phyloP scores from a whole-genome alignment of 2,113 vertebrate species.

The Indicator indicator region DNA sequence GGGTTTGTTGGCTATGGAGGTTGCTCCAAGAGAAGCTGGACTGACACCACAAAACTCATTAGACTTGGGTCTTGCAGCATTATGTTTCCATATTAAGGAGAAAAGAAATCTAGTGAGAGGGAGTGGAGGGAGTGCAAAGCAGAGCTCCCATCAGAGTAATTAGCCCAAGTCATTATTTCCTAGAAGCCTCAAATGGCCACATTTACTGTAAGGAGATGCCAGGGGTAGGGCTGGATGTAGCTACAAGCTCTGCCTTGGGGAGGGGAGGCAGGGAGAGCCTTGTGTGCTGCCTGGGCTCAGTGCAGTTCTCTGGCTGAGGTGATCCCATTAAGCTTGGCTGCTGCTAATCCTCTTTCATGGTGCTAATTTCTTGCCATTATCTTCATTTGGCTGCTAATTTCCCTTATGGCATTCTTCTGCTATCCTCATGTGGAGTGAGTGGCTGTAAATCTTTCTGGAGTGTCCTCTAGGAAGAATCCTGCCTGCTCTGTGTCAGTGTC shows the following conservation, averaged over 20 bases:
- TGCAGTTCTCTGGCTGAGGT: neutral
- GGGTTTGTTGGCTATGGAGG: conserved; percentile 27
- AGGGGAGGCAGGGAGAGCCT: neutral
- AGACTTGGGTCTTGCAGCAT: neutral
- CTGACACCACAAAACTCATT: conserved; percentile 34
- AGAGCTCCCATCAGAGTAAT: conserved; percentile 62
- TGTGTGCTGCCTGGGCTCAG: neutral
- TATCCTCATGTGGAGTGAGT: neutral
- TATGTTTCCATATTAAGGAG: neutral
- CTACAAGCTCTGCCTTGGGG: neutral
- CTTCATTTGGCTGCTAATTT: conserved; percentile 33
- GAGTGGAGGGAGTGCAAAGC: neutral
- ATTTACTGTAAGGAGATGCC: conserved; percentile 27
- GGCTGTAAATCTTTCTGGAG: neutral
- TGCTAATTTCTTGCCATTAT: conserved; percentile 25
- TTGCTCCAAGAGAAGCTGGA: conserved; percentile 40
- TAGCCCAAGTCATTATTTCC: conserved; percentile 57
- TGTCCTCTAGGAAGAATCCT: neutral
- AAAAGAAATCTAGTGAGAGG: neutral
- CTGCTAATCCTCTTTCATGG: conserved; percentile 39
- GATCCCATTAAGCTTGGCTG: conserved; percentile 20
- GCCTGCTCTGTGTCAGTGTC: neutral
- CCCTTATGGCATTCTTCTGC: neutral
- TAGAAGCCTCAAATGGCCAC: neutral
- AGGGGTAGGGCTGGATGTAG: neutral